Conservation (phyloP, 2,888 invertebrate genomes). For the Drosophila fulvimacula region DNA sequence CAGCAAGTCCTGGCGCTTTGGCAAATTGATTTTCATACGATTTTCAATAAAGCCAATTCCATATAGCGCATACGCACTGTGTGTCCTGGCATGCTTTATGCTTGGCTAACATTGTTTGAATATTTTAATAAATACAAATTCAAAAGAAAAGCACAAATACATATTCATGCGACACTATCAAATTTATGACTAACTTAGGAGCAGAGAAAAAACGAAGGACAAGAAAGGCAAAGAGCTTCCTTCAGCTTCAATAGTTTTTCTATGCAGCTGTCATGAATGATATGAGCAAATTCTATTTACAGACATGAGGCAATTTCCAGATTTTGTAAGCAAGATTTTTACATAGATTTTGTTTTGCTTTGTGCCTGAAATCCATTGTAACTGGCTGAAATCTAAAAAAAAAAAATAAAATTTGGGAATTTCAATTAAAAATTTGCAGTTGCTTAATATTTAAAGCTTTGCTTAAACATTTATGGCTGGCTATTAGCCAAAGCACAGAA, state of each 20-base stretch:
- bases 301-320: not conserved
- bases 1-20: slow-evolving; percentile 46
- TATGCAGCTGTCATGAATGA: not conserved
- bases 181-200: slow-evolving; percentile 8
- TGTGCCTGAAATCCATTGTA: not conserved
- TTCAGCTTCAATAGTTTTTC: slow-evolving; percentile 1
- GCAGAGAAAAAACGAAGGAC: not conserved
- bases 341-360: not conserved
- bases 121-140: slow-evolving; percentile 27
- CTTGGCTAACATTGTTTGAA: slow-evolving; percentile 25
- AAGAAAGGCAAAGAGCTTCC: not conserved
- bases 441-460: not conserved
- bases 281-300: not conserved
- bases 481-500: not conserved
- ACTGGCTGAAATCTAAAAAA: not conserved
- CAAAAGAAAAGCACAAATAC: slow-evolving; percentile 13
- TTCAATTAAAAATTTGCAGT: not conserved
- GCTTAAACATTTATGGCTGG: not conserved
- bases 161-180: slow-evolving; percentile 2
- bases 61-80: slow-evolving; percentile 68
- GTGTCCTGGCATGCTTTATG: slow-evolving; percentile 49
- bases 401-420: not conserved
- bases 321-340: not conserved
- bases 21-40: slow-evolving; percentile 75
- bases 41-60: slow-evolving; percentile 75